A percentile compares a stretch with the other conserved stretches of the same genome.
Evolutionary conservation across 2,888 invertebrate species (phyloP).

Genomic region (Theretra japonica): DNA sequence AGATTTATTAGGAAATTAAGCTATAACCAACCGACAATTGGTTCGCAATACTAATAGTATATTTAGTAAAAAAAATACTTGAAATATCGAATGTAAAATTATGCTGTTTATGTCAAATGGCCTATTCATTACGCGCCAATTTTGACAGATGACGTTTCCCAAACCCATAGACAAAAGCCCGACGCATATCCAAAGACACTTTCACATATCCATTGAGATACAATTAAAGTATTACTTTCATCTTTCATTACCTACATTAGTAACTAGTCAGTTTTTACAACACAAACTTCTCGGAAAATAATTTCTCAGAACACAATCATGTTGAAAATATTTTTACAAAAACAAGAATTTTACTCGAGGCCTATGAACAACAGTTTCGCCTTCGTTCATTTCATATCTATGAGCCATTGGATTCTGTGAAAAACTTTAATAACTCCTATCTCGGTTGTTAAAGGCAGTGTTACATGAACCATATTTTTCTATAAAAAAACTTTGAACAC

Average conservation of each 20-base stretch:
- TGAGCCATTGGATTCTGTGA: conserved; percentile 46
- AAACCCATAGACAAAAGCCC: background rate
- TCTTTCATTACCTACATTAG: background rate
- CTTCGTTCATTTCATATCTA: conserved; percentile 45
- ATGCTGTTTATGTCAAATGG: no score
- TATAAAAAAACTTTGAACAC: no score
- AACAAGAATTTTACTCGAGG: conserved; percentile 37
- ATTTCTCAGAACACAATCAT: background rate
- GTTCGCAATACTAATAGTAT: no score
- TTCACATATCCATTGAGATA: background rate
- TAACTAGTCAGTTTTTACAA: background rate
- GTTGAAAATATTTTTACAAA: background rate
- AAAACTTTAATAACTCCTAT: conserved; percentile 43
- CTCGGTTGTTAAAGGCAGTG: background rate
- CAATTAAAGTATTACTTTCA: background rate
- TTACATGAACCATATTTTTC: background rate
- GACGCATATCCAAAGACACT: background rate
- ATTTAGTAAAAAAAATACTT: no score
- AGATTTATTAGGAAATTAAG: no score
- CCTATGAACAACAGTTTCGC: conserved; percentile 43
- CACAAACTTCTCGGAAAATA: background rate
- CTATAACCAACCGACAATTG: no score
- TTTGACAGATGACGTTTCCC: background rate
- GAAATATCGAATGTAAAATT: no score
- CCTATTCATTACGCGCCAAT: no score